Base-by-base conservation (phyloP, 2,888 invertebrate genomes). In the Apamea anceps region DNA sequence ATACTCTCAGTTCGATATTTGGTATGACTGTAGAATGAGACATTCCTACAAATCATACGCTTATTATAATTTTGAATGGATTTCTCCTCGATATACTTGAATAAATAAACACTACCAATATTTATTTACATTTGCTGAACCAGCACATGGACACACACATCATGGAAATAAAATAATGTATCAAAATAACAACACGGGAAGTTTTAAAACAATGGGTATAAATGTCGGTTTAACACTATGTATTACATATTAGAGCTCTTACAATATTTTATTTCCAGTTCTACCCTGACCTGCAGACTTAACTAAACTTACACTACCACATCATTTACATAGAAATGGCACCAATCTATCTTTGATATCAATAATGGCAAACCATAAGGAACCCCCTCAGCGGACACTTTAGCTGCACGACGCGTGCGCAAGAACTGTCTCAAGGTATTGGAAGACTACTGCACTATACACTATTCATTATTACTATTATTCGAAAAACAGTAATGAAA, bases 281-380 rank as follows among this genome's bases (percentile, higher is more conserved):
- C 96, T 96, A 96, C 96, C 96, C 97, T 97, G 96, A 96, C 96
- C 96, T 93, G 96, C 96, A 95, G 95, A 96, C 96, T 95, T 96
- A 96, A 95, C 96, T 96, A 94, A 95, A 94, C 96, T 96, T 96
- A 97, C 95, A 87, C 96, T 96, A 96, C 95, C 96, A 93, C 96
- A 93, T 96, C 96, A 94, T 96, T 94, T 95, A 96, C 94, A 96
- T 94, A 96, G 96, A 96, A 96, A 97, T 97, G 97, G 97, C 97
- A 97, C 97, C 97, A 96, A 96, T 96, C 96, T 96, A 96, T 97
- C 97, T 97, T 97, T 97, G 97, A 97, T 97, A 97, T 96, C 94
- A 95, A 94, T 94, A 96, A 97, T 97, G 96, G 97, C 96, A 97
- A 96, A 95, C 96, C 96, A 95, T 95, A 96, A 94, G 96, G 96